Base-by-base conservation (phyloP, 2,113 vertebrate genomes). In the Poicephalus gulielmi region DNA sequence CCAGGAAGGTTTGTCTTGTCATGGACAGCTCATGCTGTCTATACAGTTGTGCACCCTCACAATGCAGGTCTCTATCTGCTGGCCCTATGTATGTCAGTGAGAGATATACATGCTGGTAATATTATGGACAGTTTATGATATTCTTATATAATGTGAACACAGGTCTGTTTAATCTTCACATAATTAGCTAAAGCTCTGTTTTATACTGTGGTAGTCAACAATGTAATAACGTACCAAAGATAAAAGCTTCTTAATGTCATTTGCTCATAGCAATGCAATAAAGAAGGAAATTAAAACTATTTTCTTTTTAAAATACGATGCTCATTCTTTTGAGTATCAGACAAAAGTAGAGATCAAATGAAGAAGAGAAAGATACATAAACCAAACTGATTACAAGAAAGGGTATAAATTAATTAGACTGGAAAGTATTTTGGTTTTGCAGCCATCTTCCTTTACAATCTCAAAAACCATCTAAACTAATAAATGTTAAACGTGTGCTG, bases 371-470 rank as follows among this genome's bases (percentile, higher is more conserved):
- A 86, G 59, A 86, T 68, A 83, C 47, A 82, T 67, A 76, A 94
- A 88, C 33, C 39, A 88, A 94, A 79, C n/a, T 85, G 73, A 86
- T 87, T 89, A 83, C 16, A 73, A 95, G 39, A 92, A 94, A 84
- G 31, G 8, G 13, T 73, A 66, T 43, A 75, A 86, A 87, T 93
- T 93, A 95, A 94, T 92, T 94, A 93, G 37, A 46, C 25, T 3
- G 6, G 44, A 50, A 85, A 49, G 15, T 39, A 74, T 63, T 89
- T 91, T 92, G 64, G 35, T 41, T 93, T 93, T 78, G 67, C 70
- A 92, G 81, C 14, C 62, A 44, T 70, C 73, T 93, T 93, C 76
- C 53, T 85, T 64, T n/a, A 74, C 57, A 90, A 96, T 96, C 91
- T 94, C 49, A 82, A 47, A 96, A 94, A 73, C 0, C 74, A 96